These are phyloP conservation scores for Drosophila rufa DNA, from an alignment of 1,140 invertebrate genomes.

Conservation along the genomic window DNA sequence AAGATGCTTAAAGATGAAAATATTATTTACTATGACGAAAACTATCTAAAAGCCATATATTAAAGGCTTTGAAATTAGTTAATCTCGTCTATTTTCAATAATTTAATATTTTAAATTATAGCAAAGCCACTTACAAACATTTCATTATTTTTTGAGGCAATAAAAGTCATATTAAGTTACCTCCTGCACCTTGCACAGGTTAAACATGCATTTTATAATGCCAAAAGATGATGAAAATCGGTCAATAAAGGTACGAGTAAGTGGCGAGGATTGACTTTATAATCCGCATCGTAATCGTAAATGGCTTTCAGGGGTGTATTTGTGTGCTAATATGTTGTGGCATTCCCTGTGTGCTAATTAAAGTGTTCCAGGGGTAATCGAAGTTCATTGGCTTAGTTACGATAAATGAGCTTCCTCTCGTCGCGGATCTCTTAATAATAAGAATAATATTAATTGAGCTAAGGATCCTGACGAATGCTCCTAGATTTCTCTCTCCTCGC, in stretches of 20 bases:
- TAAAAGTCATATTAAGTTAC: not conserved
- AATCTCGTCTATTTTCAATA: not conserved
- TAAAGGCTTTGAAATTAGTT: no score
- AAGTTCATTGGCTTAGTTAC: constrained; percentile 42
- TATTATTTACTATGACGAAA: no score
- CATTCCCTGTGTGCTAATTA: not conserved
- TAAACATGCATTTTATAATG: constrained; percentile 22
- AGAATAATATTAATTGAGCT: not conserved
- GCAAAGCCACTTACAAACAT: no score
- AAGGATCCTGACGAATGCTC: not conserved
- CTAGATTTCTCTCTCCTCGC: not conserved
- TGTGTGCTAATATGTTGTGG: constrained; percentile 19
- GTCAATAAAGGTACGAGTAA: constrained; percentile 1
- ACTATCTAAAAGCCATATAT: no score
- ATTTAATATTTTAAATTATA: not conserved
- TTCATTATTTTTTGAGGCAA: not conserved
- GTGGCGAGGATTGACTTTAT: constrained; percentile 10
- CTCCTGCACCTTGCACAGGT: not conserved
- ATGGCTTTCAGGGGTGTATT: constrained; percentile 1
- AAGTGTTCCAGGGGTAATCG: constrained; percentile 4
- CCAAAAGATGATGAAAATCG: constrained; percentile 40
- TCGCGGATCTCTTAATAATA: not conserved
- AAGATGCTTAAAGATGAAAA: no score
- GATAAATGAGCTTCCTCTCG: not conserved
- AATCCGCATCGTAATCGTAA: constrained; percentile 13